phyloP scores from a whole-genome alignment of 2,113 vertebrate genomes.

The Sinocyclocheilus anshuiensis region DNA sequence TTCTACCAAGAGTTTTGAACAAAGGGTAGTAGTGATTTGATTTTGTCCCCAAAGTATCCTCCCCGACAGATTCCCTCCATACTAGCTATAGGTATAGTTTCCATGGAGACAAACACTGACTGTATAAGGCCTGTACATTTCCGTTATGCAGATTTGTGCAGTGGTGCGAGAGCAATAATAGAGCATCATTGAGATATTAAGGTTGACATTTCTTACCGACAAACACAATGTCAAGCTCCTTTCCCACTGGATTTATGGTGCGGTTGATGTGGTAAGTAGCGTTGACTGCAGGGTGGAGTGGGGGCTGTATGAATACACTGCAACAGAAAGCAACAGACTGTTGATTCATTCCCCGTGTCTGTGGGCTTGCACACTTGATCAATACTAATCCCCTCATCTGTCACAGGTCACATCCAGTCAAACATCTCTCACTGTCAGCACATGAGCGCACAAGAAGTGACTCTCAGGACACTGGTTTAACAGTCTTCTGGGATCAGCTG shows the following conservation, averaged over 20 bases:
- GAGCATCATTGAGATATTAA: slow-evolving; percentile 13
- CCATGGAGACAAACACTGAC: slow-evolving; percentile 46
- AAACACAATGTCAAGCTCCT: neutral
- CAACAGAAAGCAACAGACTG: slow-evolving; percentile 47
- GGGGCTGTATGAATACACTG: slow-evolving; percentile 35
- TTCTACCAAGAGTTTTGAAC: neutral
- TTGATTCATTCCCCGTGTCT: slow-evolving; percentile 49
- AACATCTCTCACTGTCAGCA: slow-evolving; percentile 64
- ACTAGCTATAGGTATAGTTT: slow-evolving; percentile 30
- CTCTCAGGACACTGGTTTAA: slow-evolving; percentile 15
- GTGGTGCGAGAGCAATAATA: slow-evolving; percentile 4
- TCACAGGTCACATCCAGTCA: slow-evolving; percentile 48
- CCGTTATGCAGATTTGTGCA: slow-evolving; percentile 9
- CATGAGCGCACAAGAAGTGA: slow-evolving; percentile 23
- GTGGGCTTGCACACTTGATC: slow-evolving; percentile 58
- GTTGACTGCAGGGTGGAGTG: slow-evolving; percentile 18
- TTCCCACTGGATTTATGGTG: slow-evolving; percentile 44
- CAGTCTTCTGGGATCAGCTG: slow-evolving; percentile 26
- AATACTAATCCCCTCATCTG: slow-evolving; percentile 60
- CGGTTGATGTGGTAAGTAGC: slow-evolving; percentile 29
- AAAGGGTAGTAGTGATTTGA: neutral
- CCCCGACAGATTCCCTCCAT: slow-evolving; percentile 25
- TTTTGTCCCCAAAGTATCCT: neutral
- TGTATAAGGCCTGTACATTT: slow-evolving; percentile 34
- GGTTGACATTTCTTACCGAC: slow-evolving; percentile 34